These are phyloP conservation scores for Maniola hyperantus DNA, from an alignment of 2,888 invertebrate genomes.

Conservation along the genomic window DNA sequence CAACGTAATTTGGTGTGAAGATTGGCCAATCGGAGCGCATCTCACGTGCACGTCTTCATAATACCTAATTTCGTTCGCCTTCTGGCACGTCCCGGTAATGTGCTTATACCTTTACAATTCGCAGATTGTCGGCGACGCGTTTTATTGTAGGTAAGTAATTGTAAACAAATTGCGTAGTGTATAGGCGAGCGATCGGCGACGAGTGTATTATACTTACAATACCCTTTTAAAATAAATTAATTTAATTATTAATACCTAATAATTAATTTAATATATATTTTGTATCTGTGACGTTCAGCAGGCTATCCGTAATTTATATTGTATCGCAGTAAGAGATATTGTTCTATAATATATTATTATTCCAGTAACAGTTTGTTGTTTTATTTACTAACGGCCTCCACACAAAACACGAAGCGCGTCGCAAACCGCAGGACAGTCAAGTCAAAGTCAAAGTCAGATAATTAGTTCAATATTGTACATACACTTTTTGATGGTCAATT, in stretches of 20 bases:
- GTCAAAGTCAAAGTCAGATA: too few species aligned
- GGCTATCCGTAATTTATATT: constrained; percentile 68
- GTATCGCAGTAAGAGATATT: constrained; percentile 66
- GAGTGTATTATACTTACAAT: constrained; percentile 34
- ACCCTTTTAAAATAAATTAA: constrained; percentile 57
- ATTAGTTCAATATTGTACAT: too few species aligned
- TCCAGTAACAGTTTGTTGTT: constrained; percentile 56
- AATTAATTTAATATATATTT: constrained; percentile 61
- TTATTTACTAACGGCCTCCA: constrained; percentile 17
- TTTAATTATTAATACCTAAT: neutral
- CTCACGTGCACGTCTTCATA: too few species aligned
- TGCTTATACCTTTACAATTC: neutral
- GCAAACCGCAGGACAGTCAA: too few species aligned
- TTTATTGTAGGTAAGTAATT: constrained; percentile 5
- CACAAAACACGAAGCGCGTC: too few species aligned
- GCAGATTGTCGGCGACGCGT: constrained; percentile 49
- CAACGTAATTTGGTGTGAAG: too few species aligned
- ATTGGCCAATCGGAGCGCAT: too few species aligned
- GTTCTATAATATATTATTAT: constrained; percentile 69
- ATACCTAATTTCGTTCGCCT: too few species aligned
- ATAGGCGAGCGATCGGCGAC: constrained; percentile 45
- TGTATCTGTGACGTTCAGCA: constrained; percentile 73
- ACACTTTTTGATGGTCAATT: too few species aligned
- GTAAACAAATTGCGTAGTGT: constrained; percentile 37
- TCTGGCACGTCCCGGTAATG: too few species aligned